Evolutionary conservation across 2,113 vertebrate species (phyloP).

Genomic region (Corynorhinus townsendii): DNA sequence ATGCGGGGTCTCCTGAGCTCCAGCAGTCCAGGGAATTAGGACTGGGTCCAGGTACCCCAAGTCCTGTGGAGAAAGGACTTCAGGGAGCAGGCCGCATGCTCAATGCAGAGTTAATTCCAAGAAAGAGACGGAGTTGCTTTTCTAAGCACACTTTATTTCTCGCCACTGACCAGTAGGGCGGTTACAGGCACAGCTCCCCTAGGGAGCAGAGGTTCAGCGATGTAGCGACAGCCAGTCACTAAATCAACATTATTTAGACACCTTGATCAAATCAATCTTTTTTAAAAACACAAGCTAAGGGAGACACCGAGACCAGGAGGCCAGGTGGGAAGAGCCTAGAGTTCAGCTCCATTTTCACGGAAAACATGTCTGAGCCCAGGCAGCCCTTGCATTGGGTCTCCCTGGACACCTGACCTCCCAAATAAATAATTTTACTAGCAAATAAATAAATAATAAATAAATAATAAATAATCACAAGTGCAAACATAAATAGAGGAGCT

Average conservation of each 20-base stretch:
- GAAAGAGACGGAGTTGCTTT: constrained; percentile 24
- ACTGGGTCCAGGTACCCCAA: not conserved
- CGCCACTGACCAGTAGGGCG: constrained; percentile 69
- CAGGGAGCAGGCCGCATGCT: not conserved
- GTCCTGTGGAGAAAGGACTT: not conserved
- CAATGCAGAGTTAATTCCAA: not conserved
- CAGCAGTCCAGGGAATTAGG: not conserved
- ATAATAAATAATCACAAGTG: constrained; percentile 68
- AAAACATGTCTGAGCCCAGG: constrained; percentile 57
- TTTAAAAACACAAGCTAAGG: constrained; percentile 46
- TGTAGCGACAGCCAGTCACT: constrained; percentile 60
- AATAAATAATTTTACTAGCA: constrained; percentile 68
- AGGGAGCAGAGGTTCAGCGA: constrained; percentile 70
- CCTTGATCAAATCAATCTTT: constrained; percentile 53
- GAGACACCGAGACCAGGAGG: constrained; percentile 11
- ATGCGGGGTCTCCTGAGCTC: not conserved
- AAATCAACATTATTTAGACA: constrained; percentile 65
- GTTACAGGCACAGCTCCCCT: constrained; percentile 69
- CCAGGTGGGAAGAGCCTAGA: not conserved
- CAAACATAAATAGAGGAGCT: constrained; percentile 62
- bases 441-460: constrained; percentile 76
- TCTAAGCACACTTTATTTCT: constrained; percentile 68
- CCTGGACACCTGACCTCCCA: not conserved
- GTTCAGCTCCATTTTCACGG: constrained; percentile 67
- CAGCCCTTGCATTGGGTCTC: not conserved